Evolutionary conservation across 2,888 invertebrate species (phyloP).

Genomic region (Caenorhabditis japonica): DNA sequence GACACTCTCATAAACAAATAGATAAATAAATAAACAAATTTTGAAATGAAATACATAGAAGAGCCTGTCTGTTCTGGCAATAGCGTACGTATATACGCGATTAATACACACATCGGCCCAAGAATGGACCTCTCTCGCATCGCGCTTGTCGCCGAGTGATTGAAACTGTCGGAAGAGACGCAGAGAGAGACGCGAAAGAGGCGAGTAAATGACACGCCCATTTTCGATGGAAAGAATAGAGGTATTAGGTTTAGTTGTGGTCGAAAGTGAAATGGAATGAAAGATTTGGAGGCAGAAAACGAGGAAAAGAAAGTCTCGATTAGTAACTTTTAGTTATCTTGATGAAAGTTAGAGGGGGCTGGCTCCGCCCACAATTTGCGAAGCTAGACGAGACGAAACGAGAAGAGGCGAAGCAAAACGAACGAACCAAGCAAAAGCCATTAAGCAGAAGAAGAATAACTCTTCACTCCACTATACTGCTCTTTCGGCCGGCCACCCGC

Average conservation of each 20-base stretch:
- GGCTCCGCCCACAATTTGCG: too few relatives aligned
- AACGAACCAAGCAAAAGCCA: neutral
- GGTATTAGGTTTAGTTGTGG: slow-evolving; percentile 48
- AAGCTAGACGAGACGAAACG: slow-evolving; percentile 9
- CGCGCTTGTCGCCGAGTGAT: slow-evolving; percentile 11
- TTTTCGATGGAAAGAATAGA: slow-evolving; percentile 17
- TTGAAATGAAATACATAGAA: neutral
- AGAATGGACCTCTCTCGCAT: slow-evolving; percentile 40
- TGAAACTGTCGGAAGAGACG: slow-evolving; percentile 26
- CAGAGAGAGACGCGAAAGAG: slow-evolving; percentile 8
- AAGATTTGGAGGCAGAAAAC: neutral
- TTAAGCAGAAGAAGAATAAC: slow-evolving; percentile 14
- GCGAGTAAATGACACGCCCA: slow-evolving; percentile 39
- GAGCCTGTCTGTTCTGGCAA: slow-evolving; percentile 20
- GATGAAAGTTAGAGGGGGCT: too few relatives aligned
- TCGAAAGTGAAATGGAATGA: neutral
- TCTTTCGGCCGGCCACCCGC: too few relatives aligned
- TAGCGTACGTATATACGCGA: slow-evolving; percentile 26
- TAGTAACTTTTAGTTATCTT: too few relatives aligned
- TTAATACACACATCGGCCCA: slow-evolving; percentile 38
- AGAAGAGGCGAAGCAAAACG: neutral
- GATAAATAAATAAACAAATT: slow-evolving; percentile 35
- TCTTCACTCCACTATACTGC: slow-evolving; percentile 39
- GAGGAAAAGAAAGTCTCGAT: slow-evolving; percentile 32
- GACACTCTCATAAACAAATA: slow-evolving; percentile 34